These are phyloP conservation scores for Ranitomeya variabilis DNA, from an alignment of 2,113 vertebrate species.

Conservation along the genomic window DNA sequence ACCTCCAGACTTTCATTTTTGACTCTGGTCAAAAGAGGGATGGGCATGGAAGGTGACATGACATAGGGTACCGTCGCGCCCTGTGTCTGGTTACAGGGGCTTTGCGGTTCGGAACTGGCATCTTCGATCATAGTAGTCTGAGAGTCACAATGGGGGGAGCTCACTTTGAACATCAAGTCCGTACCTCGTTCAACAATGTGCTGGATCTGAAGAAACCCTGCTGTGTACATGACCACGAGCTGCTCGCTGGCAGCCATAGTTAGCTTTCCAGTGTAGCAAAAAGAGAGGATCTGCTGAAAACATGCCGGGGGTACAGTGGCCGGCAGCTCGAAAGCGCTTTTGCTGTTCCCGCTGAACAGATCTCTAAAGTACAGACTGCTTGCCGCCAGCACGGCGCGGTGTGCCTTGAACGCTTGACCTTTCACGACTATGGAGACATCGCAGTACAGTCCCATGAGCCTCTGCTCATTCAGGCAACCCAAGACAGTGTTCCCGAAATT, in stretches of 20 bases:
- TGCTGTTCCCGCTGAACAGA: conserved; percentile 94
- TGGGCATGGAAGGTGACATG: conserved; percentile 82
- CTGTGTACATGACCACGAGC: conserved; percentile 99
- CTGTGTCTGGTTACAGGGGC: conserved; percentile 83
- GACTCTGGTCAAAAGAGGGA: conserved; percentile 82
- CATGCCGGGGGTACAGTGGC: conserved; percentile 92
- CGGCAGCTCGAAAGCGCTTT: conserved; percentile 94
- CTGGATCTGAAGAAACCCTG: conserved; percentile 98
- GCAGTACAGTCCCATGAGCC: conserved; percentile 94
- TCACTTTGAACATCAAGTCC: conserved; percentile 98
- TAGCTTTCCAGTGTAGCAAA: conserved; percentile 97
- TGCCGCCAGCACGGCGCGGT: conserved; percentile 92
- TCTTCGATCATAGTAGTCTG: conserved; percentile 93
- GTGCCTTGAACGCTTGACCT: conserved; percentile 96
- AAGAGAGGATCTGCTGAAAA: conserved; percentile 97
- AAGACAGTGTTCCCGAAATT: conserved; percentile 97
- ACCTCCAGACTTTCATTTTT: conserved; percentile 87
- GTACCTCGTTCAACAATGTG: conserved; percentile 97
- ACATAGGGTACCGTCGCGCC: conserved; percentile 75
- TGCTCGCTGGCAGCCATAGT: conserved; percentile 98
- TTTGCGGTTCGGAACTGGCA: conserved; percentile 91
- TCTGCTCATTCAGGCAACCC: conserved; percentile 94
- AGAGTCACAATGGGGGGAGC: conserved; percentile 97
- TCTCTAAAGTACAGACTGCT: conserved; percentile 98
- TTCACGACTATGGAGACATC: conserved; percentile 98